Evolutionary conservation across 2,888 invertebrate genomes (phyloP), one percentile per base, ranked within the genome.

Genomic region (Frankliniella intonsa): DNA sequence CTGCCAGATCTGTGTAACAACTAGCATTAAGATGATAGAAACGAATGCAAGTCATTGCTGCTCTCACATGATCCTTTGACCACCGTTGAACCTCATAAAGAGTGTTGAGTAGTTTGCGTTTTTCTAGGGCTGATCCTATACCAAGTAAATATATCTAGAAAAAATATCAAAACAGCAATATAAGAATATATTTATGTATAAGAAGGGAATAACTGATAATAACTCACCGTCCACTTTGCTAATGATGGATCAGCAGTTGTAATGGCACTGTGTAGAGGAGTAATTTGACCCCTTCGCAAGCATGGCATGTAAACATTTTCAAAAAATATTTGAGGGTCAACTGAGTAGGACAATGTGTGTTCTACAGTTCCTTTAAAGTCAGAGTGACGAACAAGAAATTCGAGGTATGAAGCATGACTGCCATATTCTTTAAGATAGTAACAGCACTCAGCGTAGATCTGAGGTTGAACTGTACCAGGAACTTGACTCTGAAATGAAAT

Each of bases 391-490:
- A 95, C 90, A 76, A 76, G 69, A 25, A 76, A 76, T 76, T 76
- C 25, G 82, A 96, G 90, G 82, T 94, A 91, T 14, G 93, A 92
- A 0, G 91, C 89, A 86, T 93, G 93, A 5, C 93, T 93, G 0
- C 96, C 97, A 86, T 96, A 97, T 83, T 92, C 93, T 5, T 91
- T 90, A 5, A 97, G 89, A 87, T 97, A 97, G 87, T 93, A 95
- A 2, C 95, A 87, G 85, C 95, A 95, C 88, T 97, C 97, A 83
- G 93, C 92, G 85, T 93, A 93, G 84, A 83, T 82, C 8, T 80
- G 55, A 5, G 81, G 82, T 22, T 83, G 83, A 50, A 83, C 81
- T 10, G 69, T 25, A 91, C 90, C 0, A 92, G 69, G 51, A 38
- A 86, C 84, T 88, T 89, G 22, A 86, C 8, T 76, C 69, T 80